Evolutionary conservation across 2,888 invertebrate species (phyloP).

Genomic region (Pandemis cinnamomeana): DNA sequence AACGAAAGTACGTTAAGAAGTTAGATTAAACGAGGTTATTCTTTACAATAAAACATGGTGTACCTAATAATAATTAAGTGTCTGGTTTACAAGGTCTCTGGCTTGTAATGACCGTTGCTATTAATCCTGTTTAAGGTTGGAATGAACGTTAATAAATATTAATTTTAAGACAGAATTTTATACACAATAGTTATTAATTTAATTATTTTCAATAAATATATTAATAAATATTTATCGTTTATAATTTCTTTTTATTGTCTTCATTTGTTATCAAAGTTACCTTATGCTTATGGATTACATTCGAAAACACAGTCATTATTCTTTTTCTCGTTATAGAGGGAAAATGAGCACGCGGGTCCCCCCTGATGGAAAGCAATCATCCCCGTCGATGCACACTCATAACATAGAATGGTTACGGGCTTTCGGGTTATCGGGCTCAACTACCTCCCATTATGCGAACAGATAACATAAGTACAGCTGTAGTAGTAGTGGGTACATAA

Average conservation of each 20-base stretch:
- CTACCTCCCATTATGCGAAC: no score
- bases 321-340: no score
- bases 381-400: no score
- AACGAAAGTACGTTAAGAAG: background rate
- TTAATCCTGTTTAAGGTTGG: conserved; percentile 26
- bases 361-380: no score
- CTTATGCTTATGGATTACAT: background rate
- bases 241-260: conserved; percentile 17
- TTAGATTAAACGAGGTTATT: background rate
- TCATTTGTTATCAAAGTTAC: background rate
- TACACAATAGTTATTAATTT: conserved; percentile 40
- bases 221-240: conserved; percentile 42
- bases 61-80: background rate
- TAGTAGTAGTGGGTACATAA: no score
- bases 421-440: no score
- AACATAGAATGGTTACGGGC: no score
- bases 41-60: background rate
- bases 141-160: conserved; percentile 31
- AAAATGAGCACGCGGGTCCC: no score
- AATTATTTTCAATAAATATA: conserved; percentile 37
- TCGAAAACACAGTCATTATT: no score
- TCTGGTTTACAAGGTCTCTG: background rate
- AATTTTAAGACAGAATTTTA: conserved; percentile 37
- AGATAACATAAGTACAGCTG: no score
- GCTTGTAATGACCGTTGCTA: background rate